phyloP scores from a whole-genome alignment of 2,888 invertebrate genomes.

The Geotrupes spiniger region DNA sequence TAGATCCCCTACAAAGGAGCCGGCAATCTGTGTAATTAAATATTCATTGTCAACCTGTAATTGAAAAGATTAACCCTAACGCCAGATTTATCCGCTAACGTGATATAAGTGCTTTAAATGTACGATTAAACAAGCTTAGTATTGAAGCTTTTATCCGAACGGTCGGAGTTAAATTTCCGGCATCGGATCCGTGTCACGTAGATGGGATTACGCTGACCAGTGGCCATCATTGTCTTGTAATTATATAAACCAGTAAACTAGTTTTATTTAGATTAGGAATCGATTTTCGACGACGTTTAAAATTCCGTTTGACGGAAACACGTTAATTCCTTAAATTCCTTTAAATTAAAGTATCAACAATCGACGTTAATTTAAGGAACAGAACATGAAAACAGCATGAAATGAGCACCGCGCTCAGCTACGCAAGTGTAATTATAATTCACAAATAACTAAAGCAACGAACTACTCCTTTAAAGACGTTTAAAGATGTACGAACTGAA shows the following conservation, averaged over 20 bases:
- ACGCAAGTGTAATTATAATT: no score
- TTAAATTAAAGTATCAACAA: no score
- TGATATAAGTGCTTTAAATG: conserved; percentile 5
- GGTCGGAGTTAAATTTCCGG: conserved; percentile 20
- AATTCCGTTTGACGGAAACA: no score
- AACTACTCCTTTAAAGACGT: no score
- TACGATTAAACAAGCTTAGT: conserved; percentile 11
- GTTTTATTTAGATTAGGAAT: not conserved
- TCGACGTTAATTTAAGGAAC: no score
- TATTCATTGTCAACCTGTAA: conserved; percentile 11
- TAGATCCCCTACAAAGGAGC: no score
- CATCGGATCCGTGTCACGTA: conserved; percentile 21
- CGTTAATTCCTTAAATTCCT: no score
- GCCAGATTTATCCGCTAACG: conserved; percentile 10
- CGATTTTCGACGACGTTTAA: no score
- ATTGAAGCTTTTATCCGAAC: conserved; percentile 18
- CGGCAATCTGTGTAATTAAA: not conserved
- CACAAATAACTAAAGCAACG: no score
- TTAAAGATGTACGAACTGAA: no score
- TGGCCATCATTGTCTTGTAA: conserved; percentile 17
- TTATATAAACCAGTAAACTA: conserved; percentile 13
- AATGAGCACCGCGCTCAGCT: no score
- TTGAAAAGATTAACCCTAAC: conserved; percentile 14
- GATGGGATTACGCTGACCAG: conserved; percentile 18
- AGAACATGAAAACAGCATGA: no score